phyloP scores from a whole-genome alignment of 2,113 vertebrate species.

The Vombatus ursinus region DNA sequence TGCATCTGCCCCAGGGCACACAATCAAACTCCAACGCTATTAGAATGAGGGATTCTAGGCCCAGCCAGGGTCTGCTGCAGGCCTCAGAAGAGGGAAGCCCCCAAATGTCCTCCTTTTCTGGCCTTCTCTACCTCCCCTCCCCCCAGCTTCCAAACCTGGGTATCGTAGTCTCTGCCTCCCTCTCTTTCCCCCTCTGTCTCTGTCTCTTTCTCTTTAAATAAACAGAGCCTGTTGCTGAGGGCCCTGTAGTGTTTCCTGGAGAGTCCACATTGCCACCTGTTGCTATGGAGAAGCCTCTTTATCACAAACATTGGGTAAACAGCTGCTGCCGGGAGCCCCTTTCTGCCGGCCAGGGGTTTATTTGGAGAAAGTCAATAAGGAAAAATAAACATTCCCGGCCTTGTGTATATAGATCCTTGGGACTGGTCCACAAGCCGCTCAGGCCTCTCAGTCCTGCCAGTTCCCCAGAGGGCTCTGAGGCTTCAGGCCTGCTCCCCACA shows the following conservation, averaged over 20 bases:
- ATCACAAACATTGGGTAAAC: conserved; percentile 85
- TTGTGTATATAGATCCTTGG: conserved; percentile 82
- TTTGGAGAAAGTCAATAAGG: conserved; percentile 87
- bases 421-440: conserved; percentile 59
- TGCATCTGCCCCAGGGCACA: not conserved
- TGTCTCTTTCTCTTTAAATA: conserved; percentile 1
- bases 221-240: conserved; percentile 28
- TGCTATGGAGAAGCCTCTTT: conserved; percentile 87
- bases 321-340: conserved; percentile 83
- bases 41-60: not conserved
- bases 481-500: conserved; percentile 4
- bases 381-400: conserved; percentile 87
- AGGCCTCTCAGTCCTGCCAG: conserved; percentile 18
- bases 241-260: conserved; percentile 64
- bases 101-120: not conserved
- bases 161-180: not conserved
- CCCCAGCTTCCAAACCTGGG: not conserved
- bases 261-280: conserved; percentile 83
- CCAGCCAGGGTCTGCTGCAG: not conserved
- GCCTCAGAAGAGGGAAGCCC: not conserved
- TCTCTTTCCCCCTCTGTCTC: not conserved
- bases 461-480: conserved; percentile 70
- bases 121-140: not conserved
- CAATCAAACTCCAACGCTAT: not conserved
- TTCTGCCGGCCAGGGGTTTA: conserved; percentile 82